Evolutionary conservation across 2,888 invertebrate genomes (phyloP).

Genomic region (Notocelia uddmanniana): DNA sequence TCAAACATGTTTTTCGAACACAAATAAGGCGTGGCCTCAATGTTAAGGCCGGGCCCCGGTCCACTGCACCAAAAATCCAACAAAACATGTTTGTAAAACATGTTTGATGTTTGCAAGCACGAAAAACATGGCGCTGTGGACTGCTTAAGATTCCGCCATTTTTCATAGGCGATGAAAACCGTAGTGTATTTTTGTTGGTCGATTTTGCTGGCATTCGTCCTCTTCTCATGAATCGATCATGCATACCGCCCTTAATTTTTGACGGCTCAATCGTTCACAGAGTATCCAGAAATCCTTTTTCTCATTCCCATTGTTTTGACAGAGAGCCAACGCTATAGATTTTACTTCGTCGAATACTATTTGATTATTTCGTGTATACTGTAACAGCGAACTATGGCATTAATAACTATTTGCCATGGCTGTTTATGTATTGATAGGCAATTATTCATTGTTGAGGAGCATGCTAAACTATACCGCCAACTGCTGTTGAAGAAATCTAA

Average conservation of each 20-base stretch:
- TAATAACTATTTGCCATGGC: conserved; percentile 42
- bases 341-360: conserved; percentile 27
- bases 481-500: conserved; percentile 27
- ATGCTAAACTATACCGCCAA: conserved; percentile 38
- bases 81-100: too few relatives aligned
- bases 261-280: not conserved
- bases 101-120: too few relatives aligned
- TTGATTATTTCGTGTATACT: conserved; percentile 31
- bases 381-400: conserved; percentile 42
- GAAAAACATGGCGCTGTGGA: too few relatives aligned
- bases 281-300: too few relatives aligned
- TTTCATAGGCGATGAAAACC: too few relatives aligned
- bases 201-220: not conserved
- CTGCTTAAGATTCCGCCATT: too few relatives aligned
- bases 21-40: too few relatives aligned
- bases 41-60: too few relatives aligned
- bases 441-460: conserved; percentile 39
- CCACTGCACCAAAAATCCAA: too few relatives aligned
- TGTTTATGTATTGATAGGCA: conserved; percentile 48
- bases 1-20: too few relatives aligned
- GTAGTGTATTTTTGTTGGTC: too few relatives aligned
- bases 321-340: conserved; percentile 29
- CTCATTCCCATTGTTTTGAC: not conserved
- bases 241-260: not conserved
- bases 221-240: not conserved